phyloP scores from a whole-genome alignment of 1,140 invertebrate species.

The Drosophila athabasca region DNA sequence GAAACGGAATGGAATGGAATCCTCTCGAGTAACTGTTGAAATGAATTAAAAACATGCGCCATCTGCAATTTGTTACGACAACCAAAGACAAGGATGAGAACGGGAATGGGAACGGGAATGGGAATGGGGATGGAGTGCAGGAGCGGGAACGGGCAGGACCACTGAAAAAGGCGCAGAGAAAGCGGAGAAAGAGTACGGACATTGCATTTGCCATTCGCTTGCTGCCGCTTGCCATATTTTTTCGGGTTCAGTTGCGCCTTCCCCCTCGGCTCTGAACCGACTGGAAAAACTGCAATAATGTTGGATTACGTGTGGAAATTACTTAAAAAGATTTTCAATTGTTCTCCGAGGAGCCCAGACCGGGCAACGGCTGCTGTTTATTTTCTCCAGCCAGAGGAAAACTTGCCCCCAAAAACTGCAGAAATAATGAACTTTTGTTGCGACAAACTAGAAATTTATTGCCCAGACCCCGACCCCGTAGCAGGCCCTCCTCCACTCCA shows the following conservation, averaged over 20 bases:
- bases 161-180: slow-evolving; percentile 8
- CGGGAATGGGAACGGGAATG: too few species aligned
- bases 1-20: slow-evolving; percentile 7
- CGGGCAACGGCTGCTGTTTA: slow-evolving; percentile 73
- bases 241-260: slow-evolving; percentile 36
- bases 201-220: slow-evolving; percentile 38
- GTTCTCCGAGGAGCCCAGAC: slow-evolving; percentile 41
- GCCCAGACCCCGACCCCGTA: slow-evolving; percentile 11
- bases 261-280: slow-evolving; percentile 18
- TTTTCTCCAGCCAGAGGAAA: slow-evolving; percentile 60
- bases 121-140: not conserved
- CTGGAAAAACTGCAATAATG: slow-evolving; percentile 70
- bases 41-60: slow-evolving; percentile 80
- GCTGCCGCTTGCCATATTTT: slow-evolving; percentile 48
- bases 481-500: not conserved
- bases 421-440: slow-evolving; percentile 81
- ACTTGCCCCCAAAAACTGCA: slow-evolving; percentile 55
- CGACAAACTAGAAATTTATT: slow-evolving; percentile 78
- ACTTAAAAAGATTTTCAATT: slow-evolving; percentile 83
- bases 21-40: slow-evolving; percentile 58
- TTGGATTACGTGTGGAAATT: slow-evolving; percentile 83
- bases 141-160: not conserved
- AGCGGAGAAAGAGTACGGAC: not conserved
- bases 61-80: slow-evolving; percentile 77
- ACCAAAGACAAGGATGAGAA: slow-evolving; percentile 20